These are phyloP conservation scores for Chelonus formosanus DNA, from an alignment of 2,888 invertebrate species.

Conservation along the genomic window DNA sequence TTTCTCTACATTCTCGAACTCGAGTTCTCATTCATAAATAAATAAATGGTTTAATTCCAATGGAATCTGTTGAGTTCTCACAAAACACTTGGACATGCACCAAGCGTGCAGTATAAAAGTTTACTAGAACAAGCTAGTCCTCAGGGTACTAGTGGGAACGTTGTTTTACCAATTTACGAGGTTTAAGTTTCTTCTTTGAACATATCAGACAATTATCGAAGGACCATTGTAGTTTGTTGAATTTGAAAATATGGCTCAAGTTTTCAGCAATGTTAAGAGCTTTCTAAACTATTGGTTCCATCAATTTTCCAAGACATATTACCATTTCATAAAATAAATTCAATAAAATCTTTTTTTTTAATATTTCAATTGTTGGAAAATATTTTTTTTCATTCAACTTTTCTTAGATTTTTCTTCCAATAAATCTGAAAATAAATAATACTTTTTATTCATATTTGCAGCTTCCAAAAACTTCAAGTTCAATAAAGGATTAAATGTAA, in stretches of 20 bases:
- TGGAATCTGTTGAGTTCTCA: constrained; percentile 4
- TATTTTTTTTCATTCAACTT: too few species aligned
- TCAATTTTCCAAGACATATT: neutral
- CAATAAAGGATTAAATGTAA: too few species aligned
- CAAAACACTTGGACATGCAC: constrained; percentile 13
- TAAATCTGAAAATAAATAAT: too few species aligned
- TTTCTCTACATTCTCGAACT: neutral
- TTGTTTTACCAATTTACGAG: constrained; percentile 17
- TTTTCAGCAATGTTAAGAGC: neutral
- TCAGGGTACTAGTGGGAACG: neutral
- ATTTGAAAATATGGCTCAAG: constrained; percentile 18
- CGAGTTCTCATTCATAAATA: constrained; percentile 9
- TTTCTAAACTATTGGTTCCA: constrained; percentile 5
- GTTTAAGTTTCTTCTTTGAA: constrained; percentile 17
- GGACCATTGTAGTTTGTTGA: constrained; percentile 5
- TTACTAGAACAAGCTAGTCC: neutral
- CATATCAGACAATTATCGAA: constrained; percentile 20
- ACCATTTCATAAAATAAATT: too few species aligned
- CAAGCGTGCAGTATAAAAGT: constrained; percentile 8
- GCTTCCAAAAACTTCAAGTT: too few species aligned
- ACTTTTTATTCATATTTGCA: too few species aligned
- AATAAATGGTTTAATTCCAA: constrained; percentile 20
- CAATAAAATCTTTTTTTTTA: too few species aligned
- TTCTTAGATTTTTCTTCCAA: too few species aligned
- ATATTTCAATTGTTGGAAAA: too few species aligned